Base-by-base conservation (phyloP, 2,888 invertebrate species). In the Thymelicus lineola region DNA sequence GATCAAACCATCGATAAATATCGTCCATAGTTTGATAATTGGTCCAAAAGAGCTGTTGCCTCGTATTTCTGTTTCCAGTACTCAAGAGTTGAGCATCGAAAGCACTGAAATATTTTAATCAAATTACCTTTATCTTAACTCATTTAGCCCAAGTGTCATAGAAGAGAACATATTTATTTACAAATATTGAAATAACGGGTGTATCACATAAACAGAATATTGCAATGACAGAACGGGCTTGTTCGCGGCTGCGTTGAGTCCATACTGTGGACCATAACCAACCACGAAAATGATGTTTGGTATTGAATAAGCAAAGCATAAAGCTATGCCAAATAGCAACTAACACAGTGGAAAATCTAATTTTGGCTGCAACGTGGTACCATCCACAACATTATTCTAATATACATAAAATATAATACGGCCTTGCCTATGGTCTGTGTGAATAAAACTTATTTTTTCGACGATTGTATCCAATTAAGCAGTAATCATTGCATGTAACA, bases 1-100 rank as follows among this genome's bases (percentile, higher is more conserved):
- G 74, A 5, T 85, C 68, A 59, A 96, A 84, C 94, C 95, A 96
- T 0, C 76, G 81, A 72, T 95, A 93, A 58, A 95, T 95, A 70
- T 95, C 85, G 2, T 87, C 92, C 10, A 85, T 75, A 12, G 85
- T 85, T 73, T 91, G 91, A 66, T 88, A 94, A 65, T 83, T 86
- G 0, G 87, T 88, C 90, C 91, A 93, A 67, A 77, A 84, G 6
- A 92, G 70, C 66, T 85, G 74, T 50, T 74, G 74, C 6, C 75
- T 77, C 0, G 81, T 71, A 46, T 82, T 79, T 28, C 90, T 84
- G 74, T 81, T 88, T 50, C 68, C 83, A 74, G 90, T 82, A 69
- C 89, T 91, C 75, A 74, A 74, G 1, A 83, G 71, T 79, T 90
- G 89, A 42, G 86, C 83, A 64, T 91, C 89, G 2, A 93, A 84